Base-by-base conservation (phyloP, 2,888 invertebrate species). In the Lasioglossum marginatum region DNA sequence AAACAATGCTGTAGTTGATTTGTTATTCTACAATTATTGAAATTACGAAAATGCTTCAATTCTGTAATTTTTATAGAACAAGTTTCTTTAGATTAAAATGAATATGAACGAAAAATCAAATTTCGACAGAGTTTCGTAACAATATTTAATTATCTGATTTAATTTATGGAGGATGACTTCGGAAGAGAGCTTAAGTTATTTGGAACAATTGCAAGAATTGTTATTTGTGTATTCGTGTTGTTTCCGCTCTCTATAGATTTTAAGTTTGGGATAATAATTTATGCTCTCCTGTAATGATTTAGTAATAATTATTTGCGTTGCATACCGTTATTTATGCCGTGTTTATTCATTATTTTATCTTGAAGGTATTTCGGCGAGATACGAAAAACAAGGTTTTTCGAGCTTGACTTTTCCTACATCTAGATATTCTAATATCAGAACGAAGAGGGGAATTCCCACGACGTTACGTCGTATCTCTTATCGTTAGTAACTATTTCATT, bases 401-500 rank as follows among this genome's bases (percentile, higher is more conserved):
- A 23, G 12, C 19, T 10, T 12, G 10, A 37, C 68, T 68, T 23
- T 37, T 68, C 19, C 37, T 12, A 23, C 34, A 68, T 68, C 37
- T 37, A 37, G 68, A 68, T 68, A 68, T 68, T 37, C 37, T 4
- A 68, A 68, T 37, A 68, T 1, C 37, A 23, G 23, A 12, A 23
- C 37, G 10, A 68, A 10, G 37, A 37, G 37, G 68, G 23, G 19
- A 68, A 68, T 68, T 68, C 68, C 68, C 68, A 37, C 37, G 23
- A 37, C 68, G 23, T 68, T 37, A 68, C 37, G 23, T 68, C 37
- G 23, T 34, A 37, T 10, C 68, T 34, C 37, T 68, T 68, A 68
- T 68, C 37, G 68, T 16, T 68, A 37, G 68, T 34, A 34, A 66
- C 34, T 68, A 68, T 68, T 37, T 68, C 68, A 68, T 68, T 37